Evolutionary conservation across 2,888 invertebrate genomes (phyloP), one percentile per base, ranked within the genome.

Genomic region (Lasioglossum marginatum): DNA sequence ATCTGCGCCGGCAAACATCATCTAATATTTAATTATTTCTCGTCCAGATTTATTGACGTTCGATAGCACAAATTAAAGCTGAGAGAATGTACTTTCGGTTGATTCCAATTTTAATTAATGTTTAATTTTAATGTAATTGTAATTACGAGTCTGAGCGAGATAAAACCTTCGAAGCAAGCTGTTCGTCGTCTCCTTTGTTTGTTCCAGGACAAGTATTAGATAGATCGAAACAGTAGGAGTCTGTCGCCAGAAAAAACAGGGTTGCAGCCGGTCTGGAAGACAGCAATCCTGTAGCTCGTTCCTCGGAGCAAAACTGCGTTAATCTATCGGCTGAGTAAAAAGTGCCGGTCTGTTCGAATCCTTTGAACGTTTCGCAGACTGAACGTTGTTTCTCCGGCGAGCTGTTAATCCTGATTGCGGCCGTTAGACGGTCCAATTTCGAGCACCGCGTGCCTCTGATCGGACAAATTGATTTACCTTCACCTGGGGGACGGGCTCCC

Each of bases 391-490:
- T 31, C 60, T 60, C 27, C 60, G 27, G 60, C 60, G 27, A 60
- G 60, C 60, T 60, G 63, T 63, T 63, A 63, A 63, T 63, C 31
- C 66, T 23, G 66, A 66, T 66, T 34, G 66, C 34, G 66, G 66
- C 66, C 34, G 66, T 66, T 66, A 23, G 66, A 31, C 66, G 66
- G 48, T 76, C 63, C 82, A 84, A 82, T 82, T 71, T 79, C 75
- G 43, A 19, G 83, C 37, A 45, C 43, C 71, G n/a, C 68, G 48
- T 72, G 57, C 45, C 79, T 34, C 57, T 79, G 78, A 74, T 74
- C 70, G 63, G 68, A 52, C 79, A 83, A 83, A 85, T 83, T 72
- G 85, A 85, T 85, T 70, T 63, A 66, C 72, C 79, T 83, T 79
- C 48, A 79, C 48, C 68, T 68, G 76, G 37, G 66, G 82, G 82